A percentile compares a stretch with the other conserved stretches of the same genome.
Evolutionary conservation across 1,140 invertebrate species (phyloP).

Genomic region (Drosophila parabipectinata): DNA sequence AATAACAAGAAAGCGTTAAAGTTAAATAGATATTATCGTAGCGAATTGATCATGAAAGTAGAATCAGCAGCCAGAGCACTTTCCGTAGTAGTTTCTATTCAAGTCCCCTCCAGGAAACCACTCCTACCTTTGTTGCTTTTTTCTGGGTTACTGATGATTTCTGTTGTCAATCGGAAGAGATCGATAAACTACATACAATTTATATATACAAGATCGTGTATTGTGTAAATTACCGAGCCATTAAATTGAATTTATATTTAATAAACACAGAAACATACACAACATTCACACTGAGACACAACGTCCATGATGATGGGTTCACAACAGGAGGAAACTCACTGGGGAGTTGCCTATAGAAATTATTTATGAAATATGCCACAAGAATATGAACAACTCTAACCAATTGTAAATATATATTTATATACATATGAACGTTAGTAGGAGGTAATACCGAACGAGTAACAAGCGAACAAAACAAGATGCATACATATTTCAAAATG

Average conservation of each 20-base stretch:
- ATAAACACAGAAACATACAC: slow-evolving; percentile 38
- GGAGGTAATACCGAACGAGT: slow-evolving; percentile 27
- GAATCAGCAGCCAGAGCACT: slow-evolving; percentile 41
- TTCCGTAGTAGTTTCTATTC: slow-evolving; percentile 37
- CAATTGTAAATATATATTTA: slow-evolving; percentile 69
- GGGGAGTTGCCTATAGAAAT: slow-evolving; percentile 61
- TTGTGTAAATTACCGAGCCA: slow-evolving; percentile 83
- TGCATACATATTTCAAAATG: slow-evolving; percentile 74
- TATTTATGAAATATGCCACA: slow-evolving; percentile 54
- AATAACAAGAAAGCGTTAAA: slow-evolving; percentile 71
- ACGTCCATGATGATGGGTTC: slow-evolving; percentile 55
- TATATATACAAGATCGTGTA: slow-evolving; percentile 71
- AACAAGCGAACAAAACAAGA: slow-evolving; percentile 39
- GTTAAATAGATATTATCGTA: slow-evolving; percentile 77
- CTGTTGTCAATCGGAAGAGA: slow-evolving; percentile 49
- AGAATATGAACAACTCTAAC: slow-evolving; percentile 25
- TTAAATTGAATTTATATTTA: slow-evolving; percentile 83
- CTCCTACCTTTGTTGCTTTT: slow-evolving; percentile 49
- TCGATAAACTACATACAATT: slow-evolving; percentile 55
- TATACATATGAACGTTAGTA: slow-evolving; percentile 50
- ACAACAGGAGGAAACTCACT: slow-evolving; percentile 46
- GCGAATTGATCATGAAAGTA: slow-evolving; percentile 69
- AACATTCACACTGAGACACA: slow-evolving; percentile 40
- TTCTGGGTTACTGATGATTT: slow-evolving; percentile 45
- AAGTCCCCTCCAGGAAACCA: slow-evolving; percentile 3